Base-by-base conservation (phyloP, 1,140 invertebrate species). In the Achatina immaculata region DNA sequence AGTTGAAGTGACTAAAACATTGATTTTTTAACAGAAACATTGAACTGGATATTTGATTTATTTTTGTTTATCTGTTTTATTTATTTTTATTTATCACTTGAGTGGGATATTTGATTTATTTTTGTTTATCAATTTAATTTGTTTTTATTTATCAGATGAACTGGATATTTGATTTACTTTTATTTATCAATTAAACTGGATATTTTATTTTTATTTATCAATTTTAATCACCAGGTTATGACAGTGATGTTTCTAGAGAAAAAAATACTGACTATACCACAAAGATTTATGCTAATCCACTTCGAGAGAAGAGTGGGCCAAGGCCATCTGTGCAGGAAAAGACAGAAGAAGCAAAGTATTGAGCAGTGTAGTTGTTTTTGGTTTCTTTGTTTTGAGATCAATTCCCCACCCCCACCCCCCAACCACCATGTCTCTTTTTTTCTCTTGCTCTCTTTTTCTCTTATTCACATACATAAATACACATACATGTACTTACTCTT, bases 161-260 rank as follows among this genome's bases (percentile, higher is more conserved):
- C 11, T 65, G 7, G 58, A 11, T 34, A 71, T 11, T 71, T 36
- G 11, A 71, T 38, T 71, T n/a, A 28, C 36, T 71, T 9, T 71
- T 9, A 16, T 7, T 16, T 7, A 71, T 9, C 9, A 71, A 65
- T 65, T 34, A 38, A 40, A 16, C 68, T 34, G n/a, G 36, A 71
- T 21, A 36, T 38, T 34, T 14, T 45, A 7, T 45, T 9, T 45
- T 45, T 45, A 9, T 45, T 7, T 45, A 19, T 9, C 43, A 58
- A 42, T 69, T 69, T 16, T 16, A 34, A 34, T 73, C 71, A 11
- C 14, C 76, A 90, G 90, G 90, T 66, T 92, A 92, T 88, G 91
- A 92, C 82, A 91, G 90, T 84, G 91, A 92, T 86, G 91, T 92
- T 16, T 87, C 87, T 45, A 83, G 89, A 79, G 91, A 92, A 78